Evolutionary conservation across 2,113 vertebrate genomes (phyloP).

Genomic region (Gopherus evgoodei): DNA sequence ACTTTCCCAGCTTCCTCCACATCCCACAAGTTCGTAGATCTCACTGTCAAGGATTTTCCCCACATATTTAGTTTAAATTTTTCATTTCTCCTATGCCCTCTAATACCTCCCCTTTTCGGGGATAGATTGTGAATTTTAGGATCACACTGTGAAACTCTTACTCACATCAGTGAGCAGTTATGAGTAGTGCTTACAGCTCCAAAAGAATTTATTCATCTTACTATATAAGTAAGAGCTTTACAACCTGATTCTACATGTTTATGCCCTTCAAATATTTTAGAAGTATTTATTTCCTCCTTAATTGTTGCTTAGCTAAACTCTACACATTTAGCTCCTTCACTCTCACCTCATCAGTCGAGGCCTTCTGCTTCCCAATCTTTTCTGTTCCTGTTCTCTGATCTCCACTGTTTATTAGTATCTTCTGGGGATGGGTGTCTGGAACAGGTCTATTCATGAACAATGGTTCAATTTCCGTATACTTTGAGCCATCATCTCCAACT

Average conservation of each 20-base stretch:
- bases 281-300: neutral
- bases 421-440: neutral
- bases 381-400: neutral
- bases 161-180: neutral
- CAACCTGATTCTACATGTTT: neutral
- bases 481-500: neutral
- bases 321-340: neutral
- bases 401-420: neutral
- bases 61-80: neutral
- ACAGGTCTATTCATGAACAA: neutral
- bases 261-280: neutral
- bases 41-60: neutral
- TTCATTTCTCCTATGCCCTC: neutral
- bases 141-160: neutral
- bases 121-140: neutral
- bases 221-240: neutral
- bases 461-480: accelerated
- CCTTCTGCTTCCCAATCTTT: neutral
- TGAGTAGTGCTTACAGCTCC: neutral
- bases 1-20: neutral
- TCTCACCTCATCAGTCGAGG: neutral
- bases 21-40: neutral
- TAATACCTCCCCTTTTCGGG: neutral
- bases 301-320: neutral
- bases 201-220: neutral